These are phyloP conservation scores for Barbus barbus DNA, from an alignment of 2,113 vertebrate species.

Conservation along the genomic window DNA sequence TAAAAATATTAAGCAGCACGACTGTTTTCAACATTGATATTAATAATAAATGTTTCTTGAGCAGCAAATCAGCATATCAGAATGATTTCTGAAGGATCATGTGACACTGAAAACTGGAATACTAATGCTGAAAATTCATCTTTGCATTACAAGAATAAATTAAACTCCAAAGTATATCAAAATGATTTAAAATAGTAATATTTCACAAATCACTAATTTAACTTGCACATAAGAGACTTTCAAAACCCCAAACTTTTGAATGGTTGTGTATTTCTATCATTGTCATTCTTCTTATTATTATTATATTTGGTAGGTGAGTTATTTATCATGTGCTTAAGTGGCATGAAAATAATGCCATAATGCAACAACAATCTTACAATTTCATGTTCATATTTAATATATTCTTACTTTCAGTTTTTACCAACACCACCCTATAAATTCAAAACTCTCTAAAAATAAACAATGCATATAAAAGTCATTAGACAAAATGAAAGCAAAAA, in stretches of 20 bases:
- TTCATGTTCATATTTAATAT: neutral
- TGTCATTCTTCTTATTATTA: neutral
- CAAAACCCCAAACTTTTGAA: too few species aligned
- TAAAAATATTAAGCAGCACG: neutral
- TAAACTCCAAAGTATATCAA: neutral
- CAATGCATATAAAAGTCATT: neutral
- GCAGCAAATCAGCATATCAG: neutral
- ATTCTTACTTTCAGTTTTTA: neutral
- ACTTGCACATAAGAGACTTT: too few species aligned
- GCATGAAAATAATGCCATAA: neutral
- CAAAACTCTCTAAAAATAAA: neutral
- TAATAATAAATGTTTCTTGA: neutral
- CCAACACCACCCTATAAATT: neutral
- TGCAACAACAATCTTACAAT: neutral
- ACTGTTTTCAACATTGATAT: neutral
- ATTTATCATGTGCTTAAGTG: neutral
- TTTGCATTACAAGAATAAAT: neutral
- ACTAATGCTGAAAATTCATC: neutral
- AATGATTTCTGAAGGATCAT: neutral
- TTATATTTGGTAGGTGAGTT: neutral
- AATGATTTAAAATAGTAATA: neutral
- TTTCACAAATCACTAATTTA: neutral
- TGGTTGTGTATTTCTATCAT: too few species aligned
- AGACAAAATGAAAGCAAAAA: neutral
- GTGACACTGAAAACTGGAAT: neutral